These are phyloP conservation scores for Anser brachyrhynchus DNA, from an alignment of 2,113 vertebrate species.

Conservation along the genomic window DNA sequence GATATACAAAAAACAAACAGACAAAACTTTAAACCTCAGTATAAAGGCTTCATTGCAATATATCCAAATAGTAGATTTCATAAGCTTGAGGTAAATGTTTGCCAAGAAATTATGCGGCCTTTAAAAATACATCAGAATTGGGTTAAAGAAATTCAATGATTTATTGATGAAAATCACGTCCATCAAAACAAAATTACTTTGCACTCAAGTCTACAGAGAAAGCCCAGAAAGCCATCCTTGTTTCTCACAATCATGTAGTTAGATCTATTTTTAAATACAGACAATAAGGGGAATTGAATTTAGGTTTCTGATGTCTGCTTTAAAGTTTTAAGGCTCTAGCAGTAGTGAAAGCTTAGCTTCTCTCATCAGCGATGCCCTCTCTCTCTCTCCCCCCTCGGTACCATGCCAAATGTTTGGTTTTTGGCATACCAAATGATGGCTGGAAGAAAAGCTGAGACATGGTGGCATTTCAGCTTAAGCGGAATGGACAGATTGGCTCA, in stretches of 20 bases:
- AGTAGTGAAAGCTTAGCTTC: neutral
- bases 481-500: neutral
- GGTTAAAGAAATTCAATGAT: neutral
- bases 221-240: neutral
- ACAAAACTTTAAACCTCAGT: neutral
- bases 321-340: neutral
- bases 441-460: neutral
- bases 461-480: neutral
- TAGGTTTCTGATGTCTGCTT: neutral
- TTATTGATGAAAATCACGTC: conserved; percentile 4
- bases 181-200: neutral
- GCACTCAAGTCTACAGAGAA: neutral
- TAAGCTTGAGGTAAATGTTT: neutral
- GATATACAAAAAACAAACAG: neutral
- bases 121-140: conserved; percentile 20
- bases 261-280: neutral
- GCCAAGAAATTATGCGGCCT: neutral
- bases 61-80: neutral
- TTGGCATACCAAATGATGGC: neutral
- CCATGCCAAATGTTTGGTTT: neutral
- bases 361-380: neutral
- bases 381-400: neutral
- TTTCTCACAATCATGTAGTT: neutral
- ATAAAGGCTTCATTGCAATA: neutral
- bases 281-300: neutral